Base-by-base conservation (phyloP, 1,140 invertebrate species). In the Laupala kohalensis region DNA sequence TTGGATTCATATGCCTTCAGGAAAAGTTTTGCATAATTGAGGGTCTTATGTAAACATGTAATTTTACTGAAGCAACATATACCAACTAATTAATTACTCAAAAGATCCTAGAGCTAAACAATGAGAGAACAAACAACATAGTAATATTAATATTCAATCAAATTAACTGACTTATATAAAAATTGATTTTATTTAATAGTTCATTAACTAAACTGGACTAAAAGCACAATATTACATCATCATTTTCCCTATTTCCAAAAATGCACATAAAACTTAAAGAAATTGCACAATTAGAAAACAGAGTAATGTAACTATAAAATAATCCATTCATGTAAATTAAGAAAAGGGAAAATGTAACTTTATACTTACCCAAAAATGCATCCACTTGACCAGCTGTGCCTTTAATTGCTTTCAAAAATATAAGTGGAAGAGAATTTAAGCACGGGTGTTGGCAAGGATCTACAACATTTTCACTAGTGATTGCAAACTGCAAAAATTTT, bases 371-470 rank as follows among this genome's bases (percentile, higher is more conserved):
- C 74, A 98, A 81, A 83, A 98, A 98, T 24, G 95, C 94, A 84
- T 98, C 96, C 13, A 98, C 94, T 78, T 97, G 89, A 62, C 90
- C 89, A 6, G 96, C 92, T 73, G 98, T 87, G 6, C 95, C 95
- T 82, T 91, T 92, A 84, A 98, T 96, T 12, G 96, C 94, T 81
- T 93, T 93, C 63, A 93, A 84, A 84, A 98, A 99, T 76, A 97
- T 97, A 65, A 88, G 83, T 3, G 96, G 95, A 74, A 98, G 82
- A 67, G 86, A 84, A 75, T 89, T 85, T n/a, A 98, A 82, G 80
- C 94, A 97, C 0, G 94, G 92, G 84, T 97, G 95, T 77, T 95
- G 92, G 78, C 90, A 92, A 0, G 95, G 94, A 81, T 98, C 95
- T 29, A 90, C 81, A 13, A 88, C 87, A 25, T 85, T 87, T 29